Evolutionary conservation across 2,888 invertebrate genomes (phyloP).

Genomic region (Drosophila acutilabella): DNA sequence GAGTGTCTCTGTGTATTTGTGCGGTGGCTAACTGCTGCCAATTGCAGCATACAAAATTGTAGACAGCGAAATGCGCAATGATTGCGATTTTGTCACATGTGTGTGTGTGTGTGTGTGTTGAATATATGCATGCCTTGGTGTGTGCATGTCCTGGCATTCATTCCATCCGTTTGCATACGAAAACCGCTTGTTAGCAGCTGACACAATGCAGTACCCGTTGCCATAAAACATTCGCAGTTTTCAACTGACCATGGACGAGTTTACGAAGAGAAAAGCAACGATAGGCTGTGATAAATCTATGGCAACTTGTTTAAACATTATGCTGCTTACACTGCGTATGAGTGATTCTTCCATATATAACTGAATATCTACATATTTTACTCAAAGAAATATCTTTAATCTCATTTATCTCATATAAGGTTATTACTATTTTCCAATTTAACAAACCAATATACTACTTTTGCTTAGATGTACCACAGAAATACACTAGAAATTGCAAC

Average conservation of each 20-base stretch:
- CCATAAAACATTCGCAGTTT: constrained; percentile 12
- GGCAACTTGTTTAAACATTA: neutral
- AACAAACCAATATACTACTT: neutral
- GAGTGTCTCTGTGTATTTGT: constrained; percentile 10
- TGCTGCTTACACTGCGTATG: too few species aligned
- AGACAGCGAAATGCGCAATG: constrained; percentile 51
- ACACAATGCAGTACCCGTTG: constrained; percentile 29
- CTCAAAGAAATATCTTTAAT: too few species aligned
- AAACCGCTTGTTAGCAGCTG: constrained; percentile 51
- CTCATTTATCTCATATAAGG: too few species aligned
- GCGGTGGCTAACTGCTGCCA: constrained; percentile 55
- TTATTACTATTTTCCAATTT: too few species aligned
- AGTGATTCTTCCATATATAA: too few species aligned
- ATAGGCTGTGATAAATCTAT: neutral
- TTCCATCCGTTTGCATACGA: constrained; percentile 45
- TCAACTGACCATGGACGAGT: neutral
- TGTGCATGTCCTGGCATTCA: constrained; percentile 17
- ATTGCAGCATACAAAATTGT: constrained; percentile 51
- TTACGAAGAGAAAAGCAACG: neutral
- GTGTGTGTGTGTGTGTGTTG: neutral
- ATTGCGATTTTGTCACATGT: constrained; percentile 43
- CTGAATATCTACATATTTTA: too few species aligned
- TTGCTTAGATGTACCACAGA: constrained; percentile 23
- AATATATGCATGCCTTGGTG: neutral
- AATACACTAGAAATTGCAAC: constrained; percentile 40